phyloP scores from a whole-genome alignment of 2,113 vertebrate species.

The Danionella cerebrum region DNA sequence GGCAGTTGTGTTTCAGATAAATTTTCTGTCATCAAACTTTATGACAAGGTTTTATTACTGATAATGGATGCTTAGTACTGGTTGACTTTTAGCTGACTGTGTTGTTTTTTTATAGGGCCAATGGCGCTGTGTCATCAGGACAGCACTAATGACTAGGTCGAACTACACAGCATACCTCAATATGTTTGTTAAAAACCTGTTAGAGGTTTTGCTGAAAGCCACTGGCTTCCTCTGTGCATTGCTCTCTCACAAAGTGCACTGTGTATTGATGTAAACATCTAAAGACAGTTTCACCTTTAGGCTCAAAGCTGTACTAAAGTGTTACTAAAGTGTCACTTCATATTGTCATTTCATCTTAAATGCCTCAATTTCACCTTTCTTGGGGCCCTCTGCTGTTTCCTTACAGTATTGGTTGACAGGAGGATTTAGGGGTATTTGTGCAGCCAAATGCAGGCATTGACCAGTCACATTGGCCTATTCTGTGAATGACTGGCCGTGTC shows the following conservation, averaged over 20 bases:
- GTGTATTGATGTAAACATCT: neutral
- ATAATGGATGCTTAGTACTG: constrained; percentile 6
- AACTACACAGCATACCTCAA: neutral
- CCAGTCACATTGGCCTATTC: neutral
- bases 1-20: neutral
- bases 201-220: neutral
- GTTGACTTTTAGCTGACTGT: neutral
- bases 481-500: constrained; percentile 25
- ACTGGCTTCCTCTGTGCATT: neutral
- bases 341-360: constrained; percentile 8
- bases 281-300: constrained; percentile 7
- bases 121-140: constrained; percentile 4
- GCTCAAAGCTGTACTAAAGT: neutral
- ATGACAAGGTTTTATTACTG: neutral
- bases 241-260: neutral
- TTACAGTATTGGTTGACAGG: constrained; percentile 6
- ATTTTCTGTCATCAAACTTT: neutral
- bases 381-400: neutral
- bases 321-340: neutral
- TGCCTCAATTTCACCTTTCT: constrained; percentile 13
- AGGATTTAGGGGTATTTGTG: constrained; percentile 26
- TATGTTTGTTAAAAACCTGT: neutral
- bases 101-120: neutral
- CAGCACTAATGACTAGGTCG: neutral
- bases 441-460: constrained; percentile 13